phyloP scores from a whole-genome alignment of 2,797 vertebrate genomes.

The Danio kyathit region DNA sequence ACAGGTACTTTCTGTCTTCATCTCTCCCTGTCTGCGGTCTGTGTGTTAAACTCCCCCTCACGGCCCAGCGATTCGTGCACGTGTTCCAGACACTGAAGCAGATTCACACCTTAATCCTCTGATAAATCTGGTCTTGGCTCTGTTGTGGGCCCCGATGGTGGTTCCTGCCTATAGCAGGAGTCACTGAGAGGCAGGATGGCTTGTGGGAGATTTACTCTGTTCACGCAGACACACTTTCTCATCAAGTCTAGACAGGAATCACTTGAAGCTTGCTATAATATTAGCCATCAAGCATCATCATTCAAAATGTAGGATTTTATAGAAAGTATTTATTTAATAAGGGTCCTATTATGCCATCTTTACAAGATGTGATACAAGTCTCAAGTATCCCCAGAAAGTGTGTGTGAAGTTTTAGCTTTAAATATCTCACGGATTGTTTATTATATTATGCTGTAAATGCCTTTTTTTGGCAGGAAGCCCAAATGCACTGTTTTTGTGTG shows the following conservation, averaged over 20 bases:
- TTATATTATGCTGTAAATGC: too few species aligned
- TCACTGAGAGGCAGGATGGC: conserved; percentile 11
- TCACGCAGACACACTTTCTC: conserved; percentile 2
- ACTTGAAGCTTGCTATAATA: not conserved
- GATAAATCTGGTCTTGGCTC: conserved; percentile 75
- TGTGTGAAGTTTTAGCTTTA: too few species aligned
- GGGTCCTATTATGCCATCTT: too few species aligned
- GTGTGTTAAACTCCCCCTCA: not conserved
- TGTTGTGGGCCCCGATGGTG: conserved; percentile 39
- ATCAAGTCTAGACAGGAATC: conserved; percentile 5
- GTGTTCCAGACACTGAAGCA: conserved; percentile 65
- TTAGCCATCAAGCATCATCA: not conserved
- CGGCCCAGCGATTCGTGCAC: conserved; percentile 44
- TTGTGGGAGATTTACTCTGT: not conserved
- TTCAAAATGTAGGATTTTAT: not conserved
- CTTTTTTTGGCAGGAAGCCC: too few species aligned
- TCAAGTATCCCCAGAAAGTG: too few species aligned
- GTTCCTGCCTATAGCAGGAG: conserved; percentile 37
- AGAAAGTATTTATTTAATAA: too few species aligned
- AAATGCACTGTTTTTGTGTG: too few species aligned
- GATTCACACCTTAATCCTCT: conserved; percentile 73
- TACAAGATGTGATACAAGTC: too few species aligned
- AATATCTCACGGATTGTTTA: too few species aligned
- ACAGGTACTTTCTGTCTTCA: conserved; percentile 36
- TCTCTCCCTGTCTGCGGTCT: conserved; percentile 35